These are phyloP conservation scores for Toxostoma redivivum DNA, from an alignment of 2,113 vertebrate species.

Conservation along the genomic window DNA sequence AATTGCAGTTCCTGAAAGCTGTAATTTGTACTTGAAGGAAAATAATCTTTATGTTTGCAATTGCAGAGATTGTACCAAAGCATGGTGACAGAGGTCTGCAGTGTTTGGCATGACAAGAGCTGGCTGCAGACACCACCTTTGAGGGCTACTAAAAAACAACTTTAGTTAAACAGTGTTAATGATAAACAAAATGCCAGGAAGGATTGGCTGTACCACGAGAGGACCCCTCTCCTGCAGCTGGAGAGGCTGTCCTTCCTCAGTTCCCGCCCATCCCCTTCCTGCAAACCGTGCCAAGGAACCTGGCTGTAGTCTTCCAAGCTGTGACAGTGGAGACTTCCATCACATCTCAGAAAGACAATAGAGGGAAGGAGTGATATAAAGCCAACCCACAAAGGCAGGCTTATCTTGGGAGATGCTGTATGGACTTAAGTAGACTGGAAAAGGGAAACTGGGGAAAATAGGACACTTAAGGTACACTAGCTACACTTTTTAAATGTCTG, in stretches of 20 bases:
- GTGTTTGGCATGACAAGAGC: background rate
- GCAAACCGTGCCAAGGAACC: background rate
- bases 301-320: background rate
- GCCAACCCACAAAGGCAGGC: background rate
- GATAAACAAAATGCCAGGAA: constrained; percentile 9
- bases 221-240: background rate
- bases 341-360: constrained; percentile 19
- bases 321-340: background rate
- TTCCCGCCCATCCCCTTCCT: background rate
- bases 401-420: background rate
- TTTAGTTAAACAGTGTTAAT: background rate
- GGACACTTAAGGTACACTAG: constrained; percentile 1
- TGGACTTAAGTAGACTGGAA: background rate
- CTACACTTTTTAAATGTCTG: background rate
- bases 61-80: constrained; percentile 1
- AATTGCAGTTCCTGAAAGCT: background rate
- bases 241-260: background rate
- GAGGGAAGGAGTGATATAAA: constrained; percentile 4
- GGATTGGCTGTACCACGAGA: background rate
- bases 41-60: constrained; percentile 3
- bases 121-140: background rate
- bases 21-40: background rate
- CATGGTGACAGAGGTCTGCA: background rate
- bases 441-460: background rate
- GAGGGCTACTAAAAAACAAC: background rate